Evolutionary conservation across 2,113 vertebrate genomes (phyloP), one percentile per base, ranked within the genome.

Genomic region (Albula goreensis): DNA sequence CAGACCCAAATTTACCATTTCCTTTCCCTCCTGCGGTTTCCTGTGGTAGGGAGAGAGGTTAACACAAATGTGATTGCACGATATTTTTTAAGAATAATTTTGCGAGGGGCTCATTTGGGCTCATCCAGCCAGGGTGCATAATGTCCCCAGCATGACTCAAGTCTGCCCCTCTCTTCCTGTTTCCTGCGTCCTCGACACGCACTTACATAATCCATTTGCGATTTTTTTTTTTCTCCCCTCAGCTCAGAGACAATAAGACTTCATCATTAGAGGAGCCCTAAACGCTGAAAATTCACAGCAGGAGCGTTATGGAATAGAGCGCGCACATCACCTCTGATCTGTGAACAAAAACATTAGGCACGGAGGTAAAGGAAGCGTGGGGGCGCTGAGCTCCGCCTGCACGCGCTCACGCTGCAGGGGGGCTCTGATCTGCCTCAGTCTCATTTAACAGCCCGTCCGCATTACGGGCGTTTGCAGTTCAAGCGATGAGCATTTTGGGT

Each of bases 121-220:
- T 78, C 49, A 70, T 83, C 80, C 60, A 48, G 19, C 79, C 74
- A 85, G 60, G 78, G 57, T 78, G 80, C 80, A 77, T 80, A 57
- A 66, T 66, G 49, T 80, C n/a, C 80, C 80, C 84, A 17, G 70
- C 53, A 53, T 85, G 87, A 85, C 74, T 83, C 66, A 83, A 53
- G 57, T 51, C n/a, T 49, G 19, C 48, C 81, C 81, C 22, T 19
- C 31, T n/a, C 81, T 80, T 80, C 81, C 85, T 83, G 85, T 83
- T 25, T 82, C 79, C 15, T 86, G 80, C 84, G 22, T 80, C 60
- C 80, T 80, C 80, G 25, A 82, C 70, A n/a, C 53, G 13, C n/a
- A n/a, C 79, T 82, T 85, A 79, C 83, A 83, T 86, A 83, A 83
- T 80, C 81, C 83, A 31, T 53, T 83, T 70, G 19, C 86, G 66